Conservation (phyloP, 2,113 vertebrate species). For the Psophia crepitans region DNA sequence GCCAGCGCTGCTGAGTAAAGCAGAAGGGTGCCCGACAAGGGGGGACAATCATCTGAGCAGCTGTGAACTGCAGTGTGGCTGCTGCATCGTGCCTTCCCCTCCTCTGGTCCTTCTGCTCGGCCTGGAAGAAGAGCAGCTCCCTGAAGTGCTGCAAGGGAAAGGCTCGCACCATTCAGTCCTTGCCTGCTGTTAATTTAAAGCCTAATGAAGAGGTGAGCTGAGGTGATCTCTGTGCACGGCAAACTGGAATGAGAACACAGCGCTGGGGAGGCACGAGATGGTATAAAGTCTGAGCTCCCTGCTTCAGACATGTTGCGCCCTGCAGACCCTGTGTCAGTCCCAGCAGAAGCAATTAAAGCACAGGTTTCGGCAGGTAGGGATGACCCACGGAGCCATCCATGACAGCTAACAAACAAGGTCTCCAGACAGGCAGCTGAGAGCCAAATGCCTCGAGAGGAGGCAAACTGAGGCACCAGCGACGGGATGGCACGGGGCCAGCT, state of each 20-base stretch:
- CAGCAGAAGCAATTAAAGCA: background rate
- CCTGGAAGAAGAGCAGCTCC: background rate
- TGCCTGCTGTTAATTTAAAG: background rate
- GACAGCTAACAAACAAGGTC: background rate
- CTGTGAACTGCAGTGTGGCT: background rate
- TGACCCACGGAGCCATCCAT: accelerated
- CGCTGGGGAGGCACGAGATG: background rate
- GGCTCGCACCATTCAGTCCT: background rate
- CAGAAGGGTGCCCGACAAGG: accelerated
- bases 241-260: background rate
- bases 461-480: background rate
- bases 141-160: background rate
- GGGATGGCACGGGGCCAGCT: background rate
- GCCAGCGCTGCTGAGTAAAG: background rate
- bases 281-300: background rate
- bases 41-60: background rate
- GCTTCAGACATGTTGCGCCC: background rate
- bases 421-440: background rate
- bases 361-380: background rate
- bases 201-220: background rate
- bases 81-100: background rate
- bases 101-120: background rate
- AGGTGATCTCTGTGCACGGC: background rate
- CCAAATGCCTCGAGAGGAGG: background rate
- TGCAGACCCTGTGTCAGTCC: background rate